Evolutionary conservation across 2,888 invertebrate genomes (phyloP).

Genomic region (Calephelis perditalis): DNA sequence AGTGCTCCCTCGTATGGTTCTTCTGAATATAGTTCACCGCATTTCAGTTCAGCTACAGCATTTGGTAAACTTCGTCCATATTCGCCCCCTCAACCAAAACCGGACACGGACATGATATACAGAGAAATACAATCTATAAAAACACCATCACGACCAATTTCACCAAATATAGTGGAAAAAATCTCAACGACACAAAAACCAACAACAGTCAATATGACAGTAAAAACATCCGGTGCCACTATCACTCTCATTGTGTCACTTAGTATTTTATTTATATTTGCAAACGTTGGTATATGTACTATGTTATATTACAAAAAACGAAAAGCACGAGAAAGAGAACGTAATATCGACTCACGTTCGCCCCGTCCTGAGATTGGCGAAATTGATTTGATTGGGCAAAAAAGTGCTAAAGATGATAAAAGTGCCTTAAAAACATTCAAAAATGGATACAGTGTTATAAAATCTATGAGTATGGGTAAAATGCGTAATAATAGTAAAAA

Average conservation of each 20-base stretch:
- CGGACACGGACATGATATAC: constrained; percentile 53
- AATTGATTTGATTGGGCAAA: constrained; percentile 69
- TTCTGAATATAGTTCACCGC: constrained; percentile 30
- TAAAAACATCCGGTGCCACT: constrained; percentile 79
- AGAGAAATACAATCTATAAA: constrained; percentile 62
- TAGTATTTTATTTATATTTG: constrained; percentile 83
- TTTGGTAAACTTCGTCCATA: constrained; percentile 52
- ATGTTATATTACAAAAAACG: constrained; percentile 83
- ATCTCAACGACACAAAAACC: constrained; percentile 46
- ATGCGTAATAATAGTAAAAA: constrained; percentile 72
- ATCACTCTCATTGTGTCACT: constrained; percentile 80
- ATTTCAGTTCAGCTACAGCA: constrained; percentile 37
- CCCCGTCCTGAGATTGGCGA: constrained; percentile 72
- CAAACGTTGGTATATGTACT: constrained; percentile 84
- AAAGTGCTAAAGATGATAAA: constrained; percentile 64
- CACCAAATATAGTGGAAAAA: constrained; percentile 55
- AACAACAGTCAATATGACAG: constrained; percentile 40
- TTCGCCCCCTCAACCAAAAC: constrained; percentile 40
- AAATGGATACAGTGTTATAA: constrained; percentile 78
- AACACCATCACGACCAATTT: constrained; percentile 50
- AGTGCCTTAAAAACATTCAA: constrained; percentile 63
- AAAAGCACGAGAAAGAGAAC: constrained; percentile 72
- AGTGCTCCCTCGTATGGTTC: constrained; percentile 21
- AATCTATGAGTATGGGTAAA: constrained; percentile 73
- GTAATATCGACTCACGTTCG: constrained; percentile 60